Conservation (phyloP, 2,888 invertebrate genomes). For the Hydraecia micacea region DNA sequence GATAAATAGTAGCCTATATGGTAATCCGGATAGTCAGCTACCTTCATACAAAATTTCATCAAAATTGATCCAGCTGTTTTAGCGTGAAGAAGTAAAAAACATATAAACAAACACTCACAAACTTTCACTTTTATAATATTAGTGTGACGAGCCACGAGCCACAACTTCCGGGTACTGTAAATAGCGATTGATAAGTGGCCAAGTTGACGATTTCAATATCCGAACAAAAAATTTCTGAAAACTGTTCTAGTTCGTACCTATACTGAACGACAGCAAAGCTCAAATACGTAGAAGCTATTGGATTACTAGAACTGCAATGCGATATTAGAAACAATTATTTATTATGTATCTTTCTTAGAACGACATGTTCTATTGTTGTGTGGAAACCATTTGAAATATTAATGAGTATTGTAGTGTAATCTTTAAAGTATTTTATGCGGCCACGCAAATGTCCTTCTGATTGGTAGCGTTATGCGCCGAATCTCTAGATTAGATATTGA, state of each 20-base stretch:
- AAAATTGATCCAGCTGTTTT: no score
- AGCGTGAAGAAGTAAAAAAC: no score
- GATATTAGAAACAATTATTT: slow-evolving; percentile 49
- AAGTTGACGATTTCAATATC: slow-evolving; percentile 5
- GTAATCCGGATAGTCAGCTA: no score
- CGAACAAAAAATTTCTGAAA: slow-evolving; percentile 22
- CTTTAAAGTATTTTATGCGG: not conserved
- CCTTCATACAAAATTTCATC: no score
- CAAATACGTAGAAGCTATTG: slow-evolving; percentile 45
- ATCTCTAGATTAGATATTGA: not conserved
- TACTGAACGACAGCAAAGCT: slow-evolving; percentile 37
- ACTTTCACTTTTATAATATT: no score
- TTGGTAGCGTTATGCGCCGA: not conserved
- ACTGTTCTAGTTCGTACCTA: slow-evolving; percentile 15
- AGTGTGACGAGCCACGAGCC: no score
- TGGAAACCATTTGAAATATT: slow-evolving; percentile 7
- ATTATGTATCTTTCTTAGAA: slow-evolving; percentile 44
- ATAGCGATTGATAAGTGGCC: not conserved
- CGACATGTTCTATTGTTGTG: slow-evolving; percentile 24
- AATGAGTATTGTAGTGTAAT: not conserved
- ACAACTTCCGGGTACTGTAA: not conserved
- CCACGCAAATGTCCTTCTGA: not conserved
- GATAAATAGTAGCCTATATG: no score
- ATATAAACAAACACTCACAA: no score
- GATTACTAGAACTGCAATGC: slow-evolving; percentile 49